These are phyloP conservation scores for Scotopteryx bipunctaria DNA, from an alignment of 2,888 invertebrate species.

Conservation along the genomic window DNA sequence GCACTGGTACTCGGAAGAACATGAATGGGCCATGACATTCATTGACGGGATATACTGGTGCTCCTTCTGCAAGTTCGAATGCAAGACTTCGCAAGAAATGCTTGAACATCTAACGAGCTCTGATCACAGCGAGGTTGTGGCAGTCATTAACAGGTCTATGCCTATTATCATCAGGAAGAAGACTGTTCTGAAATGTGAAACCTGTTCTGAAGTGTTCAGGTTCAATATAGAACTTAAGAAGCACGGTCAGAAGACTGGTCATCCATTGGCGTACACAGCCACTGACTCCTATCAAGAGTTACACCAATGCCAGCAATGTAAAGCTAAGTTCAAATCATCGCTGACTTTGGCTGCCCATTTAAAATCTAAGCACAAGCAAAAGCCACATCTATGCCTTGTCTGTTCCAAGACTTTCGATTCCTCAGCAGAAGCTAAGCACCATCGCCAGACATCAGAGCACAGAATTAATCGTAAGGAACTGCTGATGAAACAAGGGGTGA, in stretches of 20 bases:
- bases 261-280: constrained; percentile 78
- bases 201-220: constrained; percentile 87
- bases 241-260: constrained; percentile 81
- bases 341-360: constrained; percentile 87
- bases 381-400: constrained; percentile 86
- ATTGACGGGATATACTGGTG: constrained; percentile 87
- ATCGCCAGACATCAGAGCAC: constrained; percentile 86
- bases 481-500: constrained; percentile 61
- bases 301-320: constrained; percentile 85
- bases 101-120: constrained; percentile 85
- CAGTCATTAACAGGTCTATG: constrained; percentile 90
- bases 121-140: constrained; percentile 88
- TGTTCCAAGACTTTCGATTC: constrained; percentile 86
- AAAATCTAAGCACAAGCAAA: constrained; percentile 83
- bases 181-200: constrained; percentile 84
- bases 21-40: constrained; percentile 75
- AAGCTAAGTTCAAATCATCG: constrained; percentile 83
- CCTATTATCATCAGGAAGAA: constrained; percentile 90
- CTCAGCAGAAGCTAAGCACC: constrained; percentile 84
- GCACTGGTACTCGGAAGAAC: constrained; percentile 89
- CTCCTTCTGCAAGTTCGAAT: constrained; percentile 88
- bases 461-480: constrained; percentile 81
- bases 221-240: constrained; percentile 89
- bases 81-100: constrained; percentile 86
- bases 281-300: constrained; percentile 86